Evolutionary conservation across 2,797 vertebrate species (phyloP), one percentile per base, ranked within the genome.

Genomic region (Poeciliopsis infans): DNA sequence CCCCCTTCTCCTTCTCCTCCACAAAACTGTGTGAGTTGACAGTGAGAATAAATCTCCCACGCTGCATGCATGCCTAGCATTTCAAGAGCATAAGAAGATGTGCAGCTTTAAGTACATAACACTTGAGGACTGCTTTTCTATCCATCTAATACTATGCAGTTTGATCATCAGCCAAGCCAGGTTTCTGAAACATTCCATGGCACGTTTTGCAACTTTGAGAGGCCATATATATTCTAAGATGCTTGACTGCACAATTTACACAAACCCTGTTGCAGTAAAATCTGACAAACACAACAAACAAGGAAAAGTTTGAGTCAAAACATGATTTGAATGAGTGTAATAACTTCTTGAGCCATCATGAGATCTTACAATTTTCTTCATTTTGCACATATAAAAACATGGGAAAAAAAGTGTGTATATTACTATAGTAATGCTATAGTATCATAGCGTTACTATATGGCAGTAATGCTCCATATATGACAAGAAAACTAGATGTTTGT

Each of bases 31-130:
- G 64, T 1, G 23, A 43, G 39, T 36, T 41, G 64, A 68, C 36
- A 69, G 66, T 69, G 23, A 69, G 39, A 69, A 69, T 69, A 69
- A 69, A 43, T 43, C 39, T 69, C 66, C 20, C 66, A 43, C 2
- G 5, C 10, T 25, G 39, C 39, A 43, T 43, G 41, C 25, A 39
- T 69, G 39, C 66, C 66, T 69, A 41, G 66, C 66, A 69, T 69
- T 69, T 69, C 23, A 69, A 69, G 41, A 39, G 39, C 36, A 36
- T 64, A 43, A 11, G 20, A 25, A n/a, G 39, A 43, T 55, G 25
- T 55, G 25, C 53, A 13, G 64, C 64, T 43, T 41, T 68, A 41
- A n/a, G 39, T 43, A 43, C 66, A 69, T 43, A 69, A 25, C n/a
- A 69, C 39, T 69, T 11, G 11, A 25, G 12, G 5, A 43, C 18